A percentile compares a stretch with the other conserved stretches of the same genome.
Conservation (phyloP, 1,140 invertebrate genomes). For the Megathymus violae region DNA sequence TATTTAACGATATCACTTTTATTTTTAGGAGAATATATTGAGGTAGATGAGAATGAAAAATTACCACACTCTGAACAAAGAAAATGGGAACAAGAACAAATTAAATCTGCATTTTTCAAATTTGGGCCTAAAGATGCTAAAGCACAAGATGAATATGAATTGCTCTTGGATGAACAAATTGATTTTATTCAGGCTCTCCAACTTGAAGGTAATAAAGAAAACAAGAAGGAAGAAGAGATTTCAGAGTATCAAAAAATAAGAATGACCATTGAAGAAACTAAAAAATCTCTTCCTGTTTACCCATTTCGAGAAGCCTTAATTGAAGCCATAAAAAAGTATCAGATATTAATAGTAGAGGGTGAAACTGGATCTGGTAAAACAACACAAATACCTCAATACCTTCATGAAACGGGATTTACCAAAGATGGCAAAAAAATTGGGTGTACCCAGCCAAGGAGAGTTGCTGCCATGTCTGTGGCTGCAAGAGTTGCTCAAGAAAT, state of each 20-base stretch:
- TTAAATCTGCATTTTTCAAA: constrained; percentile 95
- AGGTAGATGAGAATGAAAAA: constrained; percentile 94
- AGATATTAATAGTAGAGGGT: constrained; percentile 98
- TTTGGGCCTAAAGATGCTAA: constrained; percentile 97
- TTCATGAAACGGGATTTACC: constrained; percentile 96
- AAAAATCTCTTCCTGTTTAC: constrained; percentile 97
- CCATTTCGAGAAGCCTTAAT: constrained; percentile 96
- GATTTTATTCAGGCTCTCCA: constrained; percentile 98
- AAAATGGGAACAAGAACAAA: constrained; percentile 99
- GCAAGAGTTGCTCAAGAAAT: constrained; percentile 99
- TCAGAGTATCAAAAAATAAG: constrained; percentile 90
- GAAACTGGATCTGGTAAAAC: constrained; percentile 99
- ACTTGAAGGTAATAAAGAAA: constrained; percentile 92
- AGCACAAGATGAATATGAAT: constrained; percentile 93
- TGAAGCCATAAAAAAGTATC: constrained; percentile 93
- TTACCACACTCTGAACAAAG: constrained; percentile 96
- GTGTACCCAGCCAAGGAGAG: constrained; percentile 98
- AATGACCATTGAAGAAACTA: constrained; percentile 95
- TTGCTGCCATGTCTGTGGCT: constrained; percentile 99
- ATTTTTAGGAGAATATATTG: constrained; percentile 89
- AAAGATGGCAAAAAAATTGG: constrained; percentile 94
- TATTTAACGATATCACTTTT: too few species aligned
- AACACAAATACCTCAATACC: constrained; percentile 99
- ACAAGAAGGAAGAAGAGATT: constrained; percentile 83
- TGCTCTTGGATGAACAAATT: constrained; percentile 97